These are phyloP conservation scores for Macrostomum lignano DNA, from an alignment of 1,140 invertebrate genomes.

Conservation along the genomic window DNA sequence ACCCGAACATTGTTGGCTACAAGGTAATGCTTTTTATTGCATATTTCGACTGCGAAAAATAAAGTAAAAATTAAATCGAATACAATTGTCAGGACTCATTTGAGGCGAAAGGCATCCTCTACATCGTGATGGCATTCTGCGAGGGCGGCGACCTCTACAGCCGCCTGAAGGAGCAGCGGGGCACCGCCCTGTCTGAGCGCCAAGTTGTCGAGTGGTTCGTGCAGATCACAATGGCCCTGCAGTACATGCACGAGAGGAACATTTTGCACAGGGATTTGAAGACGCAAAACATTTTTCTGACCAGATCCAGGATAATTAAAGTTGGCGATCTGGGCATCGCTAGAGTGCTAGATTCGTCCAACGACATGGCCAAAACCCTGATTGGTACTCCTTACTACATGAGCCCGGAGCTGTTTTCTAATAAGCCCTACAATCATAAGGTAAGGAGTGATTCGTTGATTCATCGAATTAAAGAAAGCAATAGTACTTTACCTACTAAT, in stretches of 20 bases:
- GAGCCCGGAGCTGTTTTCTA: constrained; percentile 30
- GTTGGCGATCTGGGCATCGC: constrained; percentile 32
- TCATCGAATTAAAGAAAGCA: no score
- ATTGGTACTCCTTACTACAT: constrained; percentile 33
- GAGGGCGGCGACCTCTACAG: constrained; percentile 32
- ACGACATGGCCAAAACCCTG: constrained; percentile 29
- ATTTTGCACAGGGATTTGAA: constrained; percentile 32
- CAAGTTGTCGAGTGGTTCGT: constrained; percentile 33
- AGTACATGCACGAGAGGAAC: constrained; percentile 32
- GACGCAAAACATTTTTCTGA: constrained; percentile 33
- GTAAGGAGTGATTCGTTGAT: no score
- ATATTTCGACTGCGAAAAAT: no score
- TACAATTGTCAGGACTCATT: constrained; percentile 33
- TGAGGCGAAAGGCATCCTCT: constrained; percentile 25
- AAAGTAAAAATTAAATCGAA: no score
- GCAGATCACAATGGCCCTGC: constrained; percentile 32
- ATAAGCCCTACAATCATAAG: constrained; percentile 31
- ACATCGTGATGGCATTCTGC: constrained; percentile 33
- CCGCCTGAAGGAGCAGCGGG: constrained; percentile 28
- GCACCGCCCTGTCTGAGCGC: constrained; percentile 21
- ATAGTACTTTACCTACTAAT: no score
- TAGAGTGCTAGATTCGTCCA: constrained; percentile 28
- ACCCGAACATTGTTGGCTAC: no score
- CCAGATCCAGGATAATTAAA: constrained; percentile 31
- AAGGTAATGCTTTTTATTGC: no score